A percentile compares a stretch with the other conserved stretches of the same genome.
Conservation (phyloP, 2,888 invertebrate genomes). For the Monochamus alternatus region DNA sequence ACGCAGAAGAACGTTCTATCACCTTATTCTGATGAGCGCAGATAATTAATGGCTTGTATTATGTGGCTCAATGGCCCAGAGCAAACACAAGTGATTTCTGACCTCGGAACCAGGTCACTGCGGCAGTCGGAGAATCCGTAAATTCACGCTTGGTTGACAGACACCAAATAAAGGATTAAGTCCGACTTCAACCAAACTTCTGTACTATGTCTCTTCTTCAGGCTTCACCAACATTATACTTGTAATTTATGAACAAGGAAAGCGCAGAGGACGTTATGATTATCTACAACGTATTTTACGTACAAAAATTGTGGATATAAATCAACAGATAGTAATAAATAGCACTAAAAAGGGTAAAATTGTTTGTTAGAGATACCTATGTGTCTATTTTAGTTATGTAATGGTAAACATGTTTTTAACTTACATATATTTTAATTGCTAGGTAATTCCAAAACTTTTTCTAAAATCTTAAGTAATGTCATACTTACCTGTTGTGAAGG, state of each 20-base stretch:
- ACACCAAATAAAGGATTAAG: slow-evolving; percentile 10
- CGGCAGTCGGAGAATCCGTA: neutral
- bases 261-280: neutral
- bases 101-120: neutral
- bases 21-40: neutral
- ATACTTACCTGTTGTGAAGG: no score
- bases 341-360: no score
- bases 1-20: neutral
- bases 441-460: no score
- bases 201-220: neutral
- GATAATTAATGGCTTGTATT: neutral
- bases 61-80: neutral
- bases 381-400: no score
- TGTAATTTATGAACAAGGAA: slow-evolving; percentile 1
- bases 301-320: no score
- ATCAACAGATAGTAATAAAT: no score
- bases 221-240: slow-evolving; percentile 5
- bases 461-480: no score
- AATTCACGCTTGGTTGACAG: slow-evolving; percentile 8
- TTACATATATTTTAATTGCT: no score
- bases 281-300: no score
- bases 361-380: no score
- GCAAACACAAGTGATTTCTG: neutral
- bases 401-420: no score
- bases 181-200: slow-evolving; percentile 1